A percentile compares a stretch with the other conserved stretches of the same genome.
These are phyloP conservation scores for Drosophila paramelanica DNA, from an alignment of 2,888 invertebrate genomes.

Conservation along the genomic window DNA sequence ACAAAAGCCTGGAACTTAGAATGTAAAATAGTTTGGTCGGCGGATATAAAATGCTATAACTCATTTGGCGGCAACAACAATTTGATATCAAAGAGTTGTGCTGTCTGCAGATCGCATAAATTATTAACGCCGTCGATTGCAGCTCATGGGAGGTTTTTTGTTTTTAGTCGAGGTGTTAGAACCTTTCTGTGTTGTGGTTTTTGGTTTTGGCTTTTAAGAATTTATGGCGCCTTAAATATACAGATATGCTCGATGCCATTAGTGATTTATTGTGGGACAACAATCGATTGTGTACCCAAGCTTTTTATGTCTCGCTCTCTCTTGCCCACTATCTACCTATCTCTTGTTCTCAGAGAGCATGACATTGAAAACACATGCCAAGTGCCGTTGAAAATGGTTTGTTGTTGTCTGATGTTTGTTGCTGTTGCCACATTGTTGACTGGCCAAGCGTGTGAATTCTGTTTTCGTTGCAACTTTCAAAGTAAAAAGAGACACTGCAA, in stretches of 20 bases:
- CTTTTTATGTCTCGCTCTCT: neutral
- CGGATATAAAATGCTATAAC: constrained; percentile 72
- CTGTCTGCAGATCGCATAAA: constrained; percentile 70
- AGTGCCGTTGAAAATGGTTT: constrained; percentile 60
- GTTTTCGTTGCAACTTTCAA: constrained; percentile 79
- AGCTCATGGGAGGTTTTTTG: constrained; percentile 26
- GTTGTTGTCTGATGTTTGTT: constrained; percentile 22
- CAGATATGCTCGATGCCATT: constrained; percentile 70
- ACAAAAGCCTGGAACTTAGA: constrained; percentile 28
- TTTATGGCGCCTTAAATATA: constrained; percentile 76
- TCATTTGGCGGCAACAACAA: constrained; percentile 71
- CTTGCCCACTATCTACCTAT: constrained; percentile 2
- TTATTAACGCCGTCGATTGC: constrained; percentile 55
- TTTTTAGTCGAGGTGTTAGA: constrained; percentile 67
- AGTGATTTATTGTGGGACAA: constrained; percentile 76
- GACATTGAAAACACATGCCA: constrained; percentile 74
- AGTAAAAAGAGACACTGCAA: constrained; percentile 73
- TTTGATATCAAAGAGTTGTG: constrained; percentile 71
- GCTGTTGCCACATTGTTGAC: constrained; percentile 50
- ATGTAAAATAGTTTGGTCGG: constrained; percentile 44
- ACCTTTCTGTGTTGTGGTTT: constrained; percentile 56
- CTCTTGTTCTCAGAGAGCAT: constrained; percentile 23
- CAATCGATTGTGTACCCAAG: constrained; percentile 55
- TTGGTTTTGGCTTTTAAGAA: constrained; percentile 46
- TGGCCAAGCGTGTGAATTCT: constrained; percentile 71